phyloP scores from a whole-genome alignment of 2,888 invertebrate genomes.

The Nephrotoma appendiculata region DNA sequence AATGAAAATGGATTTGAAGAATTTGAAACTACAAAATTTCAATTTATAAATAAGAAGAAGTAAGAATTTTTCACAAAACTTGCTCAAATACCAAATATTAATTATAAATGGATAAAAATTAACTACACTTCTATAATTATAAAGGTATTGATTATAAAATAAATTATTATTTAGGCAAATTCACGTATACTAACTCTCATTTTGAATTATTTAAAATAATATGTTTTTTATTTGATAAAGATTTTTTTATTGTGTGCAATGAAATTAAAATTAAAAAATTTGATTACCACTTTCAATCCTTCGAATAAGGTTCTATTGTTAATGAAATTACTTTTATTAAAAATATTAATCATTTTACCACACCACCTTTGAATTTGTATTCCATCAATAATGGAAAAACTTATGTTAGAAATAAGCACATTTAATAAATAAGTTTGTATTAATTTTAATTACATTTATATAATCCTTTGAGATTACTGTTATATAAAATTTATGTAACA shows the following conservation, averaged over 20 bases:
- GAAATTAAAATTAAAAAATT: neutral
- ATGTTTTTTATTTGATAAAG: neutral
- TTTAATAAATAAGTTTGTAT: too few relatives aligned
- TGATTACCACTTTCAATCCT: neutral
- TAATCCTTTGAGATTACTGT: too few relatives aligned
- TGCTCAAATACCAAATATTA: neutral
- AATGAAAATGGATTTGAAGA: conserved; percentile 1
- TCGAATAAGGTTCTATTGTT: neutral
- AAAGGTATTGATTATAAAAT: neutral
- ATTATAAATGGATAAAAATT: neutral
- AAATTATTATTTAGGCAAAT: neutral
- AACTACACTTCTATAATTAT: neutral
- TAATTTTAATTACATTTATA: too few relatives aligned
- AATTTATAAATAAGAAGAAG: neutral
- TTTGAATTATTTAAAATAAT: neutral
- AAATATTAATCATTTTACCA: neutral
- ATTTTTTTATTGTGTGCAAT: neutral
- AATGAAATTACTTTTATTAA: neutral
- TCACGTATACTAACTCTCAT: neutral
- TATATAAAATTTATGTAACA: too few relatives aligned
- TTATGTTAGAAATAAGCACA: too few relatives aligned
- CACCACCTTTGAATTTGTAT: neutral
- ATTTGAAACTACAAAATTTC: neutral
- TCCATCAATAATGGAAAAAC: neutral
- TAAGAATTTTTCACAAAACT: neutral